Conservation (phyloP, 2,113 vertebrate species). For the Rhinogobius similis region DNA sequence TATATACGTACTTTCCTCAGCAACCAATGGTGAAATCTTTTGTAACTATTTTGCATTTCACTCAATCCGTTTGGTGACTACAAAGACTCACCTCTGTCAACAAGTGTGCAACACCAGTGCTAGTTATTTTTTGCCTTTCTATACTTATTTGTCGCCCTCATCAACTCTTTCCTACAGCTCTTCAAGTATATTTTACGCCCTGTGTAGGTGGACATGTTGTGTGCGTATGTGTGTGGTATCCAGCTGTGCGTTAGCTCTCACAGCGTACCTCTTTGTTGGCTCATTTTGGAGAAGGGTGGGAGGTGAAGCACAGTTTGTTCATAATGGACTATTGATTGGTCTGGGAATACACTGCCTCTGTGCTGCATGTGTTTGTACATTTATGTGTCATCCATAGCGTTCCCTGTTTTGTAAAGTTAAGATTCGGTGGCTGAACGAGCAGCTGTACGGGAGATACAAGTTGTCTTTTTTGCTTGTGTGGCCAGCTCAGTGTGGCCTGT, state of each 20-base stretch:
- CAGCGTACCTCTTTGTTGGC: constrained; percentile 79
- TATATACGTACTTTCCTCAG: too few relatives aligned
- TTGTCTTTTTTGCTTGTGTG: constrained; percentile 18
- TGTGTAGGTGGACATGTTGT: constrained; percentile 15
- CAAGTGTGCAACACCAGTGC: neutral
- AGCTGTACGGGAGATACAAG: constrained; percentile 50
- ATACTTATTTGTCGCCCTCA: neutral
- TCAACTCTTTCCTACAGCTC: neutral
- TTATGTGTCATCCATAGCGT: constrained; percentile 49
- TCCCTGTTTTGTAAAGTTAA: constrained; percentile 49
- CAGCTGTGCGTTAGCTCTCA: constrained; percentile 56
- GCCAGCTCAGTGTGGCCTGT: constrained; percentile 66
- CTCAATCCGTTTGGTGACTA: neutral
- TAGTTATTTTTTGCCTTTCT: neutral
- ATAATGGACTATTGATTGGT: constrained; percentile 96
- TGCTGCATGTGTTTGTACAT: constrained; percentile 60
- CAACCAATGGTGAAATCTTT: neutral
- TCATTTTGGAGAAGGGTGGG: constrained; percentile 75
- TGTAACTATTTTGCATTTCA: neutral
- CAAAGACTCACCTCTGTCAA: neutral
- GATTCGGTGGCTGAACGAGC: constrained; percentile 66
- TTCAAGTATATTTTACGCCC: constrained; percentile 2
- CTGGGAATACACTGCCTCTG: constrained; percentile 80
- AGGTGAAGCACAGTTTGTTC: constrained; percentile 84
- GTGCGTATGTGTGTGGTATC: constrained; percentile 36